Conservation (phyloP, 2,113 vertebrate species). For the Mola mola region DNA sequence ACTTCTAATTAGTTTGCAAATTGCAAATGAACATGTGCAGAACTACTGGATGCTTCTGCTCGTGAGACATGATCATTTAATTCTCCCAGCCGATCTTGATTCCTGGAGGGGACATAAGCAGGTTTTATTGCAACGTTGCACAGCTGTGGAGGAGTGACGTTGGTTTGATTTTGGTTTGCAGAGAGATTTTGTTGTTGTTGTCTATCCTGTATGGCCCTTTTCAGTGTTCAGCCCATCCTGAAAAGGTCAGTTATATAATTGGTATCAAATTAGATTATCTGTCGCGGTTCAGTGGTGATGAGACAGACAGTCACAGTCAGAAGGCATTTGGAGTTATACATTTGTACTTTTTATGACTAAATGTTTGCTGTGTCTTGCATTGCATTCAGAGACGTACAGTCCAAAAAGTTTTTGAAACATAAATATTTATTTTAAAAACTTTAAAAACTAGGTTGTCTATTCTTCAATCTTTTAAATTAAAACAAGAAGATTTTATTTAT, state of each 20-base stretch:
- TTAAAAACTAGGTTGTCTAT: too few relatives aligned
- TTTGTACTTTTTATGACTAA: conserved; percentile 11
- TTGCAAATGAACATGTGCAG: conserved; percentile 15
- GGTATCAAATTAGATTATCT: too few relatives aligned
- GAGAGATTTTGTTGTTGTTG: too few relatives aligned
- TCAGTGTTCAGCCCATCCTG: too few relatives aligned
- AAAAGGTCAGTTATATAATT: too few relatives aligned
- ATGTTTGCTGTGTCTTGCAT: not conserved
- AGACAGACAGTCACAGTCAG: conserved; percentile 20
- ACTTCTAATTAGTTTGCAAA: conserved; percentile 50
- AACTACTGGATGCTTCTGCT: conserved; percentile 24
- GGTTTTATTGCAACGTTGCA: conserved; percentile 29
- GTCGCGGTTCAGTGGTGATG: conserved; percentile 16
- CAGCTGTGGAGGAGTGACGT: not conserved
- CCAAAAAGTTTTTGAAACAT: too few relatives aligned
- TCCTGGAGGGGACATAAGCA: conserved; percentile 19
- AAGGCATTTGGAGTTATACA: conserved; percentile 2
- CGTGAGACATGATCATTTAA: conserved; percentile 29
- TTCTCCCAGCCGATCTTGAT: conserved; percentile 9
- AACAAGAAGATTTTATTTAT: not conserved
- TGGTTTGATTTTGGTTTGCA: too few relatives aligned
- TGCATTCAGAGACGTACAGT: conserved; percentile 2
- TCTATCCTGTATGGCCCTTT: too few relatives aligned
- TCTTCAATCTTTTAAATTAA: too few relatives aligned
- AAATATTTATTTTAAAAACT: too few relatives aligned